Conservation (phyloP, 2,113 vertebrate species). For the Semicossyphus pulcher region DNA sequence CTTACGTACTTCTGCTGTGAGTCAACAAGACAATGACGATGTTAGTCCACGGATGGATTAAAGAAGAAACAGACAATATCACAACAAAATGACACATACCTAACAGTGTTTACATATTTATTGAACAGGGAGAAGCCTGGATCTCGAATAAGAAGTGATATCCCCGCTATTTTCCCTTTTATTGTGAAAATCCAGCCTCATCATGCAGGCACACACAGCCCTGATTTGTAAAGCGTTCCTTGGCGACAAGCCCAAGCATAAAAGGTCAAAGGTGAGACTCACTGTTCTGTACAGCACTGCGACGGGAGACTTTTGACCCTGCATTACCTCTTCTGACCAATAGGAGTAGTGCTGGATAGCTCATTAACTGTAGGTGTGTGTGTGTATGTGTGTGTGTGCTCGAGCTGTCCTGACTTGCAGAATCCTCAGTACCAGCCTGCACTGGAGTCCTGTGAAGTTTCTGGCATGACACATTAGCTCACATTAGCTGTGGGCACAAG, state of each 20-base stretch:
- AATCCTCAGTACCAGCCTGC: constrained; percentile 66
- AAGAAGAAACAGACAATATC: not conserved
- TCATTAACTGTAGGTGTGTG: constrained; percentile 12
- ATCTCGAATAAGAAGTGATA: not conserved
- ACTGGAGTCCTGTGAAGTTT: constrained; percentile 58
- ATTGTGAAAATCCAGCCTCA: constrained; percentile 21
- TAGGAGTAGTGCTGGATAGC: constrained; percentile 46
- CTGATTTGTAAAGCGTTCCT: not conserved
- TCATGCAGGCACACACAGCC: not conserved
- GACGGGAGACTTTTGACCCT: constrained; percentile 37
- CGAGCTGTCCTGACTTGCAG: constrained; percentile 71
- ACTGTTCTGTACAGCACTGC: constrained; percentile 21
- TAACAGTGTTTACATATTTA: not conserved
- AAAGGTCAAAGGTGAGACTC: constrained; percentile 44
- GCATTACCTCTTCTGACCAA: constrained; percentile 50
- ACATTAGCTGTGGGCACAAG: constrained; percentile 11
- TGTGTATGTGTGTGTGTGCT: constrained; percentile 21
- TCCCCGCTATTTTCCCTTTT: not conserved
- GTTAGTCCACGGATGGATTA: constrained; percentile 6
- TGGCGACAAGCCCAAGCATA: constrained; percentile 2
- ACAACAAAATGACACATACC: not conserved
- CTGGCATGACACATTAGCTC: constrained; percentile 54
- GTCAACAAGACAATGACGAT: constrained; percentile 11
- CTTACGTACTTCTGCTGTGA: constrained; percentile 19
- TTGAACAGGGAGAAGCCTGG: not conserved